These are phyloP conservation scores for Eilema depressum DNA, from an alignment of 2,888 invertebrate genomes.

Conservation along the genomic window DNA sequence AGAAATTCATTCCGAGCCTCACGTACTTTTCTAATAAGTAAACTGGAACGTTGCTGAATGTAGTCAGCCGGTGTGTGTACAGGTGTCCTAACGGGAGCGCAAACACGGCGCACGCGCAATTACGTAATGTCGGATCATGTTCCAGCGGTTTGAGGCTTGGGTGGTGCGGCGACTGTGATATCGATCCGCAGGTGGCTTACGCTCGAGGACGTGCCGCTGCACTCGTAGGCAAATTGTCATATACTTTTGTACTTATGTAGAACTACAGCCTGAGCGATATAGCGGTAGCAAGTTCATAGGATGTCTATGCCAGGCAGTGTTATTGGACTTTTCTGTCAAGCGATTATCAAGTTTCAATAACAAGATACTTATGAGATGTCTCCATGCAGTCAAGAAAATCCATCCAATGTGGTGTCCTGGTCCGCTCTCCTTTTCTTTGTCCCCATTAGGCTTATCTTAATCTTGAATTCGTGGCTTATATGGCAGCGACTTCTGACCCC, in stretches of 20 bases:
- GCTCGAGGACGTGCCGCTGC: slow-evolving; percentile 9
- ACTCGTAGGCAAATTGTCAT: neutral
- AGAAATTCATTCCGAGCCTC: neutral
- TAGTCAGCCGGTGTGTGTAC: slow-evolving; percentile 10
- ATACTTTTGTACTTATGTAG: neutral
- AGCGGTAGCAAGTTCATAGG: too few species aligned
- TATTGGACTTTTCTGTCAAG: too few species aligned
- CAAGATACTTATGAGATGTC: too few species aligned
- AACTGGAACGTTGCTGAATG: neutral
- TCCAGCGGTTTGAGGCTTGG: slow-evolving; percentile 48
- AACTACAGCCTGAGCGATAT: neutral
- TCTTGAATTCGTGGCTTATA: too few species aligned
- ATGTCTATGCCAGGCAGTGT: too few species aligned
- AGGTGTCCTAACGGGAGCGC: slow-evolving; percentile 14
- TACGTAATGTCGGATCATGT: slow-evolving; percentile 37
- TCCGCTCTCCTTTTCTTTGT: too few species aligned
- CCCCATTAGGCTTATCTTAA: too few species aligned
- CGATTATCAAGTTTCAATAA: too few species aligned
- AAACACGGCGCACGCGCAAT: slow-evolving; percentile 25
- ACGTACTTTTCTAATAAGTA: neutral
- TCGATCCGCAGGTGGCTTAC: slow-evolving; percentile 24
- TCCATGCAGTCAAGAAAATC: too few species aligned
- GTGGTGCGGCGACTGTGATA: slow-evolving; percentile 22
- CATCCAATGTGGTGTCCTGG: too few species aligned
- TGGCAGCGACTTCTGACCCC: too few species aligned